phyloP scores from a whole-genome alignment of 1,140 invertebrate species.

The Microplitis mediator region DNA sequence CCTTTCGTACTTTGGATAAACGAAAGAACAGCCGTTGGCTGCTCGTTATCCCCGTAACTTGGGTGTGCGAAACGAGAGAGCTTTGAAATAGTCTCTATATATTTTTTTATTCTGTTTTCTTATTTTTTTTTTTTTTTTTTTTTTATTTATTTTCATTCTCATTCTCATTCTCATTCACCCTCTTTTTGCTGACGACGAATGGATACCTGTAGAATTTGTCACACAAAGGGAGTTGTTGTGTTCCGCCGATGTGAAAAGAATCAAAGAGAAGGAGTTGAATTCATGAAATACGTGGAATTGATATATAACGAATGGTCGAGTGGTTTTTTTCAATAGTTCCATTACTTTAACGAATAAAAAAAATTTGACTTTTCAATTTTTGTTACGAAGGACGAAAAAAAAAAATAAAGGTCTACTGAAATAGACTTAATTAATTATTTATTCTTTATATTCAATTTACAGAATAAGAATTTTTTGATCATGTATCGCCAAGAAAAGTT shows the following conservation, averaged over 20 bases:
- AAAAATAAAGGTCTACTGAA: no score
- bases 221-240: constrained; percentile 5
- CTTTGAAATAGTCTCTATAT: background rate
- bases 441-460: no score
- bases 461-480: no score
- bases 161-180: background rate
- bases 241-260: constrained; percentile 8
- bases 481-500: no score
- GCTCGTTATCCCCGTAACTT: background rate
- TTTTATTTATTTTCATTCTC: background rate
- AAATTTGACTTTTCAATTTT: no score
- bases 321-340: background rate
- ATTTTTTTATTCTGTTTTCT: background rate
- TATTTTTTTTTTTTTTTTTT: background rate
- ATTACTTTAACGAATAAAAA: background rate
- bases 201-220: constrained; percentile 15
- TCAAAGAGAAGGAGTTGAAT: background rate
- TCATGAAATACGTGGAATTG: constrained; percentile 8
- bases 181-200: background rate
- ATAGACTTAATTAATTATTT: no score
- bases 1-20: constrained; percentile 4
- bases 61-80: background rate
- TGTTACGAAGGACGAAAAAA: no score
- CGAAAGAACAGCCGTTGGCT: constrained; percentile 11
- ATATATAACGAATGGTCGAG: constrained; percentile 5